Evolutionary conservation across 2,888 invertebrate species (phyloP).

Genomic region (Papilio demoleus): DNA sequence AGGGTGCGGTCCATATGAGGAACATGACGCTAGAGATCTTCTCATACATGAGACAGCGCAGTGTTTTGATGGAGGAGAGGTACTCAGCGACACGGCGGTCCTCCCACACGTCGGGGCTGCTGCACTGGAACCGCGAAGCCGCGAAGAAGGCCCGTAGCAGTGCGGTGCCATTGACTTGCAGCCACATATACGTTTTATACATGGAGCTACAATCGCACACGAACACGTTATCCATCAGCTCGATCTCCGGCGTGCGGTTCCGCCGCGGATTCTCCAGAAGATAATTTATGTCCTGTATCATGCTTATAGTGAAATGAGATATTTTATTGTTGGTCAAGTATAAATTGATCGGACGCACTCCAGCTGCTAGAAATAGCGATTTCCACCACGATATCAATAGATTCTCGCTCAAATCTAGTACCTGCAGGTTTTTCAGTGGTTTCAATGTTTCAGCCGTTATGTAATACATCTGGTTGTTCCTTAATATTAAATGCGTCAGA

Average conservation of each 20-base stretch:
- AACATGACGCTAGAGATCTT: slow-evolving; percentile 70
- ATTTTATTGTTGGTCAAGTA: slow-evolving; percentile 82
- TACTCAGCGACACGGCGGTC: slow-evolving; percentile 71
- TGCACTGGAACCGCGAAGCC: slow-evolving; percentile 69
- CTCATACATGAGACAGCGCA: slow-evolving; percentile 70
- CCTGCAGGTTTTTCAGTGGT: slow-evolving; percentile 69
- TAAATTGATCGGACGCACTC: slow-evolving; percentile 67
- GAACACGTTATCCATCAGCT: slow-evolving; percentile 81
- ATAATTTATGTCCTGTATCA: slow-evolving; percentile 82
- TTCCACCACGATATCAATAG: slow-evolving; percentile 80
- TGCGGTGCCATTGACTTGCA: slow-evolving; percentile 66
- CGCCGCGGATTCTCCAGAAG: slow-evolving; percentile 62
- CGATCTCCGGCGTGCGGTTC: slow-evolving; percentile 61
- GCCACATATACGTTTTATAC: slow-evolving; percentile 72
- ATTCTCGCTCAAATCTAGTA: slow-evolving; percentile 81
- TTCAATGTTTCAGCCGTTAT: slow-evolving; percentile 72
- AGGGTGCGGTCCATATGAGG: slow-evolving; percentile 71
- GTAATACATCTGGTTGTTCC: slow-evolving; percentile 74
- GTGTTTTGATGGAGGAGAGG: slow-evolving; percentile 65
- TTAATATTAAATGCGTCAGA: slow-evolving; percentile 77
- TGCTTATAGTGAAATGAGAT: slow-evolving; percentile 79
- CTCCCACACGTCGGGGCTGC: slow-evolving; percentile 76
- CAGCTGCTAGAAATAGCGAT: slow-evolving; percentile 74
- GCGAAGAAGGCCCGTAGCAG: slow-evolving; percentile 64
- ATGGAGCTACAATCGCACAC: slow-evolving; percentile 80